Evolutionary conservation across 2,888 invertebrate species (phyloP).

Genomic region (Drosophila gaucha): DNA sequence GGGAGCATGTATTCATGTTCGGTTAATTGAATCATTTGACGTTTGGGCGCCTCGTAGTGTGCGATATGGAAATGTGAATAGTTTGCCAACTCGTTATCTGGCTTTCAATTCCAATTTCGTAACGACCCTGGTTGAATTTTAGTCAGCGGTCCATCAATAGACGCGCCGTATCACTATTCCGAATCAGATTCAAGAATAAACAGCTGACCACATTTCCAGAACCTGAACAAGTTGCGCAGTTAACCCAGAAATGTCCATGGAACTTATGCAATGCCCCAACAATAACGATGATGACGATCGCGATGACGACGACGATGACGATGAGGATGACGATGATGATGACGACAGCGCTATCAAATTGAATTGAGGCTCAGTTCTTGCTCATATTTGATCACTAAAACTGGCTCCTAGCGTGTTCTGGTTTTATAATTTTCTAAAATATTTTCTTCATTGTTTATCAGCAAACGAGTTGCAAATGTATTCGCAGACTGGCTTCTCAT

Average conservation of each 20-base stretch:
- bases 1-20: slow-evolving; percentile 19
- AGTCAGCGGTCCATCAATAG: slow-evolving; percentile 24
- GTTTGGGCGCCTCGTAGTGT: slow-evolving; percentile 3
- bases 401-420: slow-evolving; percentile 1
- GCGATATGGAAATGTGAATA: slow-evolving; percentile 37
- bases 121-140: slow-evolving; percentile 9
- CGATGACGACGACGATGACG: slow-evolving; percentile 6
- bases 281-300: slow-evolving; percentile 19
- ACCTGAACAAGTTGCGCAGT: slow-evolving; percentile 3
- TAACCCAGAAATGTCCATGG: not conserved
- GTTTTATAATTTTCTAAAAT: not conserved
- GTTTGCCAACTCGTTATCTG: slow-evolving; percentile 36
- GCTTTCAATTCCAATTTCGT: slow-evolving; percentile 23
- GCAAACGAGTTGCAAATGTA: slow-evolving; percentile 1
- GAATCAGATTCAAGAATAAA: slow-evolving; percentile 1
- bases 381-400: slow-evolving; percentile 19
- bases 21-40: slow-evolving; percentile 52
- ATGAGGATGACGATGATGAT: slow-evolving; percentile 12
- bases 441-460: slow-evolving; percentile 2
- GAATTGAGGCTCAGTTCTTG: slow-evolving; percentile 4
- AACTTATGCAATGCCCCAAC: not conserved
- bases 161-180: too few relatives aligned
- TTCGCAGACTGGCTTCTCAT: not conserved
- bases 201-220: slow-evolving; percentile 5
- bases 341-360: slow-evolving; percentile 34